A percentile compares a stretch with the other conserved stretches of the same genome.
Evolutionary conservation across 2,888 invertebrate species (phyloP).

Genomic region (Thereva nobilitata): DNA sequence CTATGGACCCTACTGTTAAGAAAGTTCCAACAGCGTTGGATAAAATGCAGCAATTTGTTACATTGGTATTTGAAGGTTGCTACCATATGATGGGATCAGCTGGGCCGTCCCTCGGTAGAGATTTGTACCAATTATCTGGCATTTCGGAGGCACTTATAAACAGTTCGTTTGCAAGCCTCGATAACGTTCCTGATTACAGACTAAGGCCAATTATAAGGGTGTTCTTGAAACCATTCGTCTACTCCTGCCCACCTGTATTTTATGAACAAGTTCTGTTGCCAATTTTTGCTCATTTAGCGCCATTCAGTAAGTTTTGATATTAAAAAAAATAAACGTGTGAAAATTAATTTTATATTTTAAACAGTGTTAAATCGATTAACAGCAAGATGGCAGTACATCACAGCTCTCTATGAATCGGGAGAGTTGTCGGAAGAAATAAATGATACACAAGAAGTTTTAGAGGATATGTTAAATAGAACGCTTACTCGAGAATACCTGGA

Average conservation of each 20-base stretch:
- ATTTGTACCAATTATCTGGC: conserved; percentile 79
- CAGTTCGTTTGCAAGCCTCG: conserved; percentile 60
- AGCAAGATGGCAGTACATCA: conserved; percentile 79
- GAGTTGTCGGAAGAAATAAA: conserved; percentile 75
- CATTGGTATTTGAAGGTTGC: conserved; percentile 78
- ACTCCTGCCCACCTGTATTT: conserved; percentile 82
- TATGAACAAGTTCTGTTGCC: conserved; percentile 78
- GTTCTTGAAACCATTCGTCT: conserved; percentile 83
- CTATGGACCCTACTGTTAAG: conserved; percentile 58
- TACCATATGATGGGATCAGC: conserved; percentile 79
- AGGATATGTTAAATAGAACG: conserved; percentile 83
- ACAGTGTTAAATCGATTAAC: conserved; percentile 71
- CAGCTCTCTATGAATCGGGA: conserved; percentile 74
- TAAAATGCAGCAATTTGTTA: conserved; percentile 83
- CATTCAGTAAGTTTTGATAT: conserved; percentile 67
- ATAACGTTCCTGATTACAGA: conserved; percentile 82
- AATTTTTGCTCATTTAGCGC: conserved; percentile 75
- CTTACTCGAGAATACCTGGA: conserved; percentile 88
- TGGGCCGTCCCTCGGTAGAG: conserved; percentile 79
- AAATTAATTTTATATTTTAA: conserved; percentile 42
- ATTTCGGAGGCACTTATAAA: conserved; percentile 74
- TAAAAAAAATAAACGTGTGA: neutral
- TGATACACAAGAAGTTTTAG: conserved; percentile 80
- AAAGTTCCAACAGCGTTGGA: conserved; percentile 66
- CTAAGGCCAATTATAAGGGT: conserved; percentile 80